Evolutionary conservation across 1,140 invertebrate species (phyloP).

Genomic region (Eubasilissa regina): DNA sequence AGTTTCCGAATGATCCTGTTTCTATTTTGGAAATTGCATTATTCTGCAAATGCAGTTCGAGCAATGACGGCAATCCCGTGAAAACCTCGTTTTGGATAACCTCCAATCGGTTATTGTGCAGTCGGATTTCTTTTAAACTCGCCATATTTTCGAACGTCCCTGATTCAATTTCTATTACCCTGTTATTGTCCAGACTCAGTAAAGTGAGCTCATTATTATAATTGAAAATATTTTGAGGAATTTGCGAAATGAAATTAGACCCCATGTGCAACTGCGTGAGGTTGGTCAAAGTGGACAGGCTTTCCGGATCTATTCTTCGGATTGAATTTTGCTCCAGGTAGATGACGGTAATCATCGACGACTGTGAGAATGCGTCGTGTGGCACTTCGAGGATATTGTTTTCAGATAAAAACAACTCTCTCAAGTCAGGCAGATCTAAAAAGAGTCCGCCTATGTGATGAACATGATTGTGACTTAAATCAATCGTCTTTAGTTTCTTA

Average conservation of each 20-base stretch:
- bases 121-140: conserved; percentile 84
- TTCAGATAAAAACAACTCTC: conserved; percentile 88
- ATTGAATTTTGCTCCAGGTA: conserved; percentile 93
- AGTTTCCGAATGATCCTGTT: conserved; percentile 84
- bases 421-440: conserved; percentile 81
- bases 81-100: conserved; percentile 86
- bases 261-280: conserved; percentile 88
- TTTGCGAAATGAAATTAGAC: conserved; percentile 86
- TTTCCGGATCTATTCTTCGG: conserved; percentile 80
- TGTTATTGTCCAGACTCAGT: conserved; percentile 92
- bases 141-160: conserved; percentile 84
- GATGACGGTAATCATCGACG: conserved; percentile 83
- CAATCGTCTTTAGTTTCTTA: conserved; percentile 83
- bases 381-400: conserved; percentile 92
- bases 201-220: conserved; percentile 83
- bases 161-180: conserved; percentile 84
- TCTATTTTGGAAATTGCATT: conserved; percentile 88
- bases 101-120: conserved; percentile 88
- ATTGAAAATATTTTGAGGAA: conserved; percentile 83
- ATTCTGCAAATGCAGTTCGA: conserved; percentile 91
- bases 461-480: conserved; percentile 91
- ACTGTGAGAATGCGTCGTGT: conserved; percentile 85
- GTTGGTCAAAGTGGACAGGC: conserved; percentile 81
- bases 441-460: conserved; percentile 89
- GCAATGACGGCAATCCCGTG: conserved; percentile 82